Percentiles rank a stretch among this genome's conserved stretches.
Conservation (phyloP, 2,888 invertebrate genomes). For the Diaperis boleti region DNA sequence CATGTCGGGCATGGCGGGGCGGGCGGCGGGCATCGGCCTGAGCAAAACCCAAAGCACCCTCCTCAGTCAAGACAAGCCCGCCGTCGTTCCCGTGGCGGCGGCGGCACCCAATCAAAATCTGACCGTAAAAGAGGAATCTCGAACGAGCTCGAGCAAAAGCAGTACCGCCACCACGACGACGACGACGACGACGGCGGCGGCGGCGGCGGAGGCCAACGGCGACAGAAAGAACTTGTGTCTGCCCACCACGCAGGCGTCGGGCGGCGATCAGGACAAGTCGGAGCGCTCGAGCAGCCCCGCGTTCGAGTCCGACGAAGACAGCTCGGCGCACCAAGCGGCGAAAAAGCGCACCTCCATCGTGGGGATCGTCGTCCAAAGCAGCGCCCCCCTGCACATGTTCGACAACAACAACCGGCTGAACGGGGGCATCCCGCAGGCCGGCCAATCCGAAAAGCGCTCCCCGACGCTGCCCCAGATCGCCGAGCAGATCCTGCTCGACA, state of each 20-base stretch:
- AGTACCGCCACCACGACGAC: conserved; percentile 72
- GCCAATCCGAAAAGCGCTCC: conserved; percentile 49
- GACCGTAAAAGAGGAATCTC: conserved; percentile 52
- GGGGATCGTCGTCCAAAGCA: conserved; percentile 78
- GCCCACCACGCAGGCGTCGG: conserved; percentile 52
- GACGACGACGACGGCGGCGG: conserved; percentile 66
- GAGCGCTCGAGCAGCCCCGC: conserved; percentile 93
- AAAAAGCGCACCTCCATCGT: conserved; percentile 77
- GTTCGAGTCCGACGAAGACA: conserved; percentile 95
- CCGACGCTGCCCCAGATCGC: conserved; percentile 74
- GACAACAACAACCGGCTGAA: conserved; percentile 70
- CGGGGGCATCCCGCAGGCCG: conserved; percentile 65
- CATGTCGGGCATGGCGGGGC: conserved; percentile 91
- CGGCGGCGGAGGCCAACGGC: conserved; percentile 58
- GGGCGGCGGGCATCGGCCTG: conserved; percentile 87
- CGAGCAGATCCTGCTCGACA: conserved; percentile 74
- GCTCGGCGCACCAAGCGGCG: conserved; percentile 62
- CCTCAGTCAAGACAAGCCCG: conserved; percentile 78
- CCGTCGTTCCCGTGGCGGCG: conserved; percentile 59
- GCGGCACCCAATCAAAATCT: conserved; percentile 49
- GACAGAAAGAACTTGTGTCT: conserved; percentile 55
- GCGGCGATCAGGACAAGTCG: conserved; percentile 71
- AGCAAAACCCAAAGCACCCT: conserved; percentile 81
- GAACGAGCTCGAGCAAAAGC: conserved; percentile 72
- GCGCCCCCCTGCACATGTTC: conserved; percentile 67